Percentiles rank a stretch among this genome's conserved stretches.
phyloP scores from a whole-genome alignment of 64 coral and sea anemone genomes.

The Stylophora pistillata region DNA sequence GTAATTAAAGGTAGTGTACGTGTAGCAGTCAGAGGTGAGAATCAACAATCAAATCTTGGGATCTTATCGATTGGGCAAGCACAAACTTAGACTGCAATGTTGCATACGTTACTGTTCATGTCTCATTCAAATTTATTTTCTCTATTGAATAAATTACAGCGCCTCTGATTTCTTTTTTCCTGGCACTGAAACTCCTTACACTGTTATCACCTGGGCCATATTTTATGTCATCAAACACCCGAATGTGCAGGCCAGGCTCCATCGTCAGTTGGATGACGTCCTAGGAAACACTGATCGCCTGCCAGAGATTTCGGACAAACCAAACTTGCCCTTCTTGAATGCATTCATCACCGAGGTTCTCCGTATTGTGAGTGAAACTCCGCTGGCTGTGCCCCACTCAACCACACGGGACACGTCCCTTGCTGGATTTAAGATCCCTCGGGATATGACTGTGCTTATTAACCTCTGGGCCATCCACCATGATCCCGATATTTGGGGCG shows the following conservation, averaged over 20 bases:
- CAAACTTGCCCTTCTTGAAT: conserved; percentile 63
- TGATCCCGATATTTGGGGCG: conserved; percentile 47
- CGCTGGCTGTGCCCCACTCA: conserved; percentile 49
- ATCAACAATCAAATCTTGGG: no score
- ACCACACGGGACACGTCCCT: conserved; percentile 44
- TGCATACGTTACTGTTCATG: no score
- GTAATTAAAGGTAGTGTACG: no score
- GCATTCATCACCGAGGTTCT: conserved; percentile 67
- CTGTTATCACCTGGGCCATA: conserved; percentile 34
- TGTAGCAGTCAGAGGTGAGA: no score
- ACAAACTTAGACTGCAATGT: no score
- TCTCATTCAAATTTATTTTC: conserved; percentile 2
- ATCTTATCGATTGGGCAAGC: no score
- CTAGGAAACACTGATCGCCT: conserved; percentile 20
- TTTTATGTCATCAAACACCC: conserved; percentile 46
- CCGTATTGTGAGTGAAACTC: conserved; percentile 41
- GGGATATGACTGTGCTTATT: conserved; percentile 47
- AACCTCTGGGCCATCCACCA: conserved; percentile 64
- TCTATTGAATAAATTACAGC: conserved; percentile 5
- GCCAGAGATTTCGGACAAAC: conserved; percentile 42
- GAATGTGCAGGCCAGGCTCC: conserved; percentile 54
- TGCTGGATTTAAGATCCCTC: conserved; percentile 39
- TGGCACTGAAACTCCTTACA: conserved; percentile 58
- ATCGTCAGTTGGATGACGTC: conserved; percentile 55
- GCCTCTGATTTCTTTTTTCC: conserved; percentile 51